These are phyloP conservation scores for Gulo gulo DNA, from an alignment of 2,113 vertebrate species.

Conservation along the genomic window DNA sequence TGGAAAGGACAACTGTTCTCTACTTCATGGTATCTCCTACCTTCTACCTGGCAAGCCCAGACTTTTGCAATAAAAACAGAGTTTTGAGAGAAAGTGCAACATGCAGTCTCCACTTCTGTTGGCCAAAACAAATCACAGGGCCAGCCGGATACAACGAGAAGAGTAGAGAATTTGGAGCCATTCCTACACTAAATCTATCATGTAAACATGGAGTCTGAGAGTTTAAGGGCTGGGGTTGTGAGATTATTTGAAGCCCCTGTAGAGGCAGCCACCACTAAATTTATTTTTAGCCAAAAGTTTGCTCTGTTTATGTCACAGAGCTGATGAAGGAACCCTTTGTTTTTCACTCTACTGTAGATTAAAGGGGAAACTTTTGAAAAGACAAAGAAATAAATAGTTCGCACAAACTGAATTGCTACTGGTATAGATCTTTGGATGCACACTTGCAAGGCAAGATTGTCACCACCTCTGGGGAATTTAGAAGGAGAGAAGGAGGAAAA, in stretches of 20 bases:
- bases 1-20: neutral
- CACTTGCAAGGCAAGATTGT: neutral
- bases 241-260: neutral
- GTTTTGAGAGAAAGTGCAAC: neutral
- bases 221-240: neutral
- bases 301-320: conserved; percentile 10
- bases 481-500: neutral
- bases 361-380: conserved; percentile 10
- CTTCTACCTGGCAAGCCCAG: neutral
- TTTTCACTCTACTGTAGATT: neutral
- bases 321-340: conserved; percentile 27
- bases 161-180: neutral
- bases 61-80: neutral
- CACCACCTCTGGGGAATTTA: neutral
- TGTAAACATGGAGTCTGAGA: neutral
- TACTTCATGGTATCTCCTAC: neutral
- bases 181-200: neutral
- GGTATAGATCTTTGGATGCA: neutral
- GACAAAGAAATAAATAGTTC: neutral
- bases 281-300: conserved; percentile 55
- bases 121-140: neutral
- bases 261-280: neutral
- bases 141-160: neutral
- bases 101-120: neutral
- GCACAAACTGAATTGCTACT: neutral